These are phyloP conservation scores for Eremophila alpestris DNA, from an alignment of 2,797 vertebrate species.

Conservation along the genomic window DNA sequence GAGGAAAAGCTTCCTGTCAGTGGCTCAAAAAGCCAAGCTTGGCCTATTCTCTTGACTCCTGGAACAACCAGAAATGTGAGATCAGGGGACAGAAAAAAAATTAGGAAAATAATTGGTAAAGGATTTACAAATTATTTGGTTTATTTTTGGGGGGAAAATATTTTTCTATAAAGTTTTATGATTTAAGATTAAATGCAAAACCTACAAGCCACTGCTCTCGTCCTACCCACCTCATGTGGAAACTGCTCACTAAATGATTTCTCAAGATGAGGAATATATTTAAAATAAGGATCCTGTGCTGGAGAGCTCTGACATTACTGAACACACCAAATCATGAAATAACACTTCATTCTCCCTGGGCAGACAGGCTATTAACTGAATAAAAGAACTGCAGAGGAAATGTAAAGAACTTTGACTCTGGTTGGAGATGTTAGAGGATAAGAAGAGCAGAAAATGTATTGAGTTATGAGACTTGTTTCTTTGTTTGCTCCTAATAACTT, in stretches of 20 bases:
- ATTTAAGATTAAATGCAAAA: background rate
- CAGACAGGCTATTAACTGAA: background rate
- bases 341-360: background rate
- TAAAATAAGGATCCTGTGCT: background rate
- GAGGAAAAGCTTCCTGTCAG: background rate
- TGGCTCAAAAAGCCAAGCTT: background rate
- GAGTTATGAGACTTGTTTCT: background rate
- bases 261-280: background rate
- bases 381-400: background rate
- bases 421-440: background rate
- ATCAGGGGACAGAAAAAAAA: background rate
- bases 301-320: background rate
- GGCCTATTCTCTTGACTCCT: background rate
- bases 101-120: background rate
- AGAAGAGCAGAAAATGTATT: background rate
- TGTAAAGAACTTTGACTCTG: background rate
- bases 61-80: conserved; percentile 18
- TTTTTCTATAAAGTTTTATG: background rate
- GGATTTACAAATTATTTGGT: background rate
- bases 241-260: background rate
- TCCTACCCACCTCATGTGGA: background rate
- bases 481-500: background rate
- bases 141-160: background rate
- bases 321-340: background rate
- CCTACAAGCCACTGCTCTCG: background rate